Evolutionary conservation across 2,113 vertebrate genomes (phyloP), one percentile per base, ranked within the genome.

Genomic region (Oryzias celebensis): DNA sequence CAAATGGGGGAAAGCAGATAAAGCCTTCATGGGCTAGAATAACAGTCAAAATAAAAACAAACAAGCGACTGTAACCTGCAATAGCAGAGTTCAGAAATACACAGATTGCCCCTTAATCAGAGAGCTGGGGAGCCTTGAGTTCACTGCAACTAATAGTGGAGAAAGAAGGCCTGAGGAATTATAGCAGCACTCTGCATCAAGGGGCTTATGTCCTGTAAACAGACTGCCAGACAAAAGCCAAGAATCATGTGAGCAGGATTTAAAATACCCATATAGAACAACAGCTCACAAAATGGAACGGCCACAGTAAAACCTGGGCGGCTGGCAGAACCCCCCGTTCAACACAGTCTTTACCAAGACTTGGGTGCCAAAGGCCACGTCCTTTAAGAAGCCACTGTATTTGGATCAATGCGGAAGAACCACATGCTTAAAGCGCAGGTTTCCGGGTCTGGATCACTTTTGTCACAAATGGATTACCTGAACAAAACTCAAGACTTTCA

Each of bases 201-300:
- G 55, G 58, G 50, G 59, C 46, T 81, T 74, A 74, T 46, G 44
- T 62, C 41, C 80, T 67, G 80, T 14, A 20, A 58, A 68, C 63
- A 58, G 62, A 51, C 70, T 67, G 69, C 54, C 26, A 50, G 65
- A 77, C 62, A 73, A 65, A 66, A 56, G 50, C 71, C 18, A 56
- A 55, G 51, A 75, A 68, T 85, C 75, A 87, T 79, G 82, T 83
- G 84, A 86, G 68, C 65, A 72, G 77, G 80, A 85, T 82, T 81
- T 81, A 62, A 70, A 75, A 83, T 74, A 74, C 65, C 80, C 58
- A 68, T 62, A 59, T 58, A 23, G 54, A 65, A 71, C 52, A 69
- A 65, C 61, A 59, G 49, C 57, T 63, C 52, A 45, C 26, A 56
- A 73, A 75, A 10, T 14, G 13, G 50, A 79, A 48, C 52, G 48